Evolutionary conservation across 1,140 invertebrate genomes (phyloP).

Genomic region (Bemisia tabaci): DNA sequence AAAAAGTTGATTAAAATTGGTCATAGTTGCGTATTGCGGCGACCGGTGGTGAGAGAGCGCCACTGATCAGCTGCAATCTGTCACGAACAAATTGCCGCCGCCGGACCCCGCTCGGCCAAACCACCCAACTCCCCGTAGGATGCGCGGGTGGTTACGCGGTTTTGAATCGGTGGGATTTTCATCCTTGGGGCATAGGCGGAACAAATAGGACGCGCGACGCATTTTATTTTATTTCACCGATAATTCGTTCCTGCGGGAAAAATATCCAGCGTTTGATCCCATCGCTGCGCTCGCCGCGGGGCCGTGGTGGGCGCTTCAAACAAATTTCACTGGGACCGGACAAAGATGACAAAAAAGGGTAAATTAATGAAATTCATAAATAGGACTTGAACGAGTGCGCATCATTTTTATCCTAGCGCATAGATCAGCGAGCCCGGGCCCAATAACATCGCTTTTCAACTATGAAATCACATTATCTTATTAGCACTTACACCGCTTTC

Average conservation of each 20-base stretch:
- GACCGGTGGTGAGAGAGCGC: neutral
- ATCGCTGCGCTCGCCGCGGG: no score
- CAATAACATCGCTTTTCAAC: neutral
- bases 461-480: neutral
- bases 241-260: neutral
- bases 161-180: no score
- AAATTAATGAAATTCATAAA: constrained; percentile 1
- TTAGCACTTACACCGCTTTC: neutral
- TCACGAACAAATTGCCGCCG: neutral
- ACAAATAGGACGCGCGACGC: neutral
- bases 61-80: neutral
- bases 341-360: neutral
- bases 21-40: neutral
- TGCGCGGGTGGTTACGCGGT: no score
- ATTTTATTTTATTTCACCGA: neutral
- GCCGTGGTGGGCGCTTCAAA: neutral
- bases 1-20: neutral
- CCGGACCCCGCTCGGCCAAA: no score
- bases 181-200: neutral
- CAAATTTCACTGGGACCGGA: neutral
- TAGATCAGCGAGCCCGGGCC: neutral
- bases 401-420: neutral
- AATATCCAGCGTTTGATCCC: neutral
- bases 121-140: no score
- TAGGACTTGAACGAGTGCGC: neutral